These are phyloP conservation scores for Pterostichus madidus DNA, from an alignment of 2,888 invertebrate genomes.

Conservation along the genomic window DNA sequence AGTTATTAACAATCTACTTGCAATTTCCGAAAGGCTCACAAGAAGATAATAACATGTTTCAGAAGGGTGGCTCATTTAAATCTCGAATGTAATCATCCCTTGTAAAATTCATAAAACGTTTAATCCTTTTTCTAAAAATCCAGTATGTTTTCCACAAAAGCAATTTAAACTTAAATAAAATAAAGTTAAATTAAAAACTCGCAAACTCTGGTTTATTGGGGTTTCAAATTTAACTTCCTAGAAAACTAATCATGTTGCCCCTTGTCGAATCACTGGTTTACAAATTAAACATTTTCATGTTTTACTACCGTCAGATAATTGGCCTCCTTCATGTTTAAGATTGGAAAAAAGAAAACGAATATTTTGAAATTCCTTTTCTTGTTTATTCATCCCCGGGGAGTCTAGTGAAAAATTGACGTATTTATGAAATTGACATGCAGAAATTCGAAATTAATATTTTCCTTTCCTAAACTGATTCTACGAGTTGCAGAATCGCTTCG, in stretches of 20 bases:
- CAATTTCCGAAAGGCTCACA: constrained; percentile 31
- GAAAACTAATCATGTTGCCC: constrained; percentile 33
- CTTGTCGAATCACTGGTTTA: background rate
- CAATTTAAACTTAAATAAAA: constrained; percentile 58
- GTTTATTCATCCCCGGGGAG: constrained; percentile 21
- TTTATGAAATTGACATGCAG: constrained; percentile 17
- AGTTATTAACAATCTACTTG: constrained; percentile 42
- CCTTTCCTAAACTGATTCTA: constrained; percentile 11
- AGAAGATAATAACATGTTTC: constrained; percentile 45
- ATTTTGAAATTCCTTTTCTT: constrained; percentile 23
- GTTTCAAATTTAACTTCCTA: constrained; percentile 20
- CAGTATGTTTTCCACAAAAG: constrained; percentile 21
- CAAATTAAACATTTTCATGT: constrained; percentile 49
- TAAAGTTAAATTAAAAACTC: constrained; percentile 58
- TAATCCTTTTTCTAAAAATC: constrained; percentile 32
- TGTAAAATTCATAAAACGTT: constrained; percentile 52
- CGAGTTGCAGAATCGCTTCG: background rate
- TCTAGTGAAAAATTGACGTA: constrained; percentile 7
- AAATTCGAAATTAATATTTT: constrained; percentile 30
- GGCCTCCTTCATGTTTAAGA: constrained; percentile 52
- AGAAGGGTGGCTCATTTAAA: constrained; percentile 18
- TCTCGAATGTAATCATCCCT: constrained; percentile 25
- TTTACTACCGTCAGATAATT: constrained; percentile 29
- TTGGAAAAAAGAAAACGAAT: constrained; percentile 42
- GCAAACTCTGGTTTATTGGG: constrained; percentile 10